Conservation (phyloP, 2,888 invertebrate genomes). For the Prostheceraeus crozeri region DNA sequence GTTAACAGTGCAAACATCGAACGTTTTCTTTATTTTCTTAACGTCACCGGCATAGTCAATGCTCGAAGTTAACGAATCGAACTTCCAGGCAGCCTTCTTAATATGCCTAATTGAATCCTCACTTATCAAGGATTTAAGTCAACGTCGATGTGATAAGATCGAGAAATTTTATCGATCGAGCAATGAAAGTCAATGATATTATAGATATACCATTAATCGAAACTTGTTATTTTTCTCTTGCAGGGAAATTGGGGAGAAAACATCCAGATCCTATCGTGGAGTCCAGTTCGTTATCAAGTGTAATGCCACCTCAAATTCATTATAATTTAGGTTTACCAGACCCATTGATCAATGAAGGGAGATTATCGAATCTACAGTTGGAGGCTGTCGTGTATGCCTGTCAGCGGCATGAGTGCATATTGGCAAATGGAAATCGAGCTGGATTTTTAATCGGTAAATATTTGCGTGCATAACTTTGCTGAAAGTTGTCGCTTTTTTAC, state of each 20-base stretch:
- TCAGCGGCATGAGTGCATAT: conserved; percentile 81
- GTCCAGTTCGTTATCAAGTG: conserved; percentile 89
- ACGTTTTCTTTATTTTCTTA: too few species aligned
- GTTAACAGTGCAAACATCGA: too few species aligned
- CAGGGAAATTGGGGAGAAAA: conserved; percentile 81
- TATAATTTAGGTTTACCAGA: conserved; percentile 66
- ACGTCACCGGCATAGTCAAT: too few species aligned
- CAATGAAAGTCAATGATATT: too few species aligned
- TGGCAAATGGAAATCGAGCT: conserved; percentile 79
- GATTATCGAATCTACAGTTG: conserved; percentile 85
- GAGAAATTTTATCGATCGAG: too few species aligned
- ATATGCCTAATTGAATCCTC: too few species aligned
- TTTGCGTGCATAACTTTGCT: background rate
- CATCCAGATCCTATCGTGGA: conserved; percentile 99
- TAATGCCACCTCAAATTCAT: conserved; percentile 84
- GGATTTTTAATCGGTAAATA: conserved; percentile 79
- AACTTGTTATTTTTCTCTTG: too few species aligned
- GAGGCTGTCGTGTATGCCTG: conserved; percentile 94
- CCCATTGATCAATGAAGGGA: conserved; percentile 71
- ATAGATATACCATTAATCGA: too few species aligned
- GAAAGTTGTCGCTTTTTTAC: background rate
- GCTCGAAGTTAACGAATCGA: too few species aligned
- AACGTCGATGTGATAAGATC: too few species aligned
- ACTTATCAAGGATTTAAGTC: too few species aligned
- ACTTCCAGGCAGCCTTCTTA: too few species aligned